These are phyloP conservation scores for Sylvilagus bachmani DNA, from an alignment of 2,113 vertebrate species.

Conservation along the genomic window DNA sequence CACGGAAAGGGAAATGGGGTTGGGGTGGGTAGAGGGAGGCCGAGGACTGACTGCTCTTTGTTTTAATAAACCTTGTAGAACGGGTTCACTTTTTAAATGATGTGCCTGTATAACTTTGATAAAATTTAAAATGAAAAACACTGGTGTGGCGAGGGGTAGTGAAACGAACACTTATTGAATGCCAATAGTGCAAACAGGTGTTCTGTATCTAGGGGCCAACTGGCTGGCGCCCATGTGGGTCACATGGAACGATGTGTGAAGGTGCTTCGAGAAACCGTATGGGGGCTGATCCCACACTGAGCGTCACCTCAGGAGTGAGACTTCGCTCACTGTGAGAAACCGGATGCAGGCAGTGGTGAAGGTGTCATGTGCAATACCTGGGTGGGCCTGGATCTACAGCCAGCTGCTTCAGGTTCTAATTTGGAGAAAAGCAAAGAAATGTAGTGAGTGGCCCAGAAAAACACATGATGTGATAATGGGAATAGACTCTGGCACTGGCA, in stretches of 20 bases:
- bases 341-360: neutral
- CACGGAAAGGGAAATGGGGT: neutral
- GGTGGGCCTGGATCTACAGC: neutral
- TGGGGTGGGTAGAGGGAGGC: neutral
- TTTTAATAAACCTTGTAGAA: neutral
- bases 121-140: neutral
- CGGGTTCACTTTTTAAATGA: neutral
- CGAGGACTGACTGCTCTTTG: neutral
- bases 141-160: neutral
- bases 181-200: neutral
- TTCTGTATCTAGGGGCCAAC: rapidly evolving
- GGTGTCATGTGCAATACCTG: neutral
- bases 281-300: neutral
- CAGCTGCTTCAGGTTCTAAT: neutral
- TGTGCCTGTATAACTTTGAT: neutral
- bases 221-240: neutral
- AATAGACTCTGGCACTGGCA: neutral
- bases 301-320: neutral
- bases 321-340: neutral
- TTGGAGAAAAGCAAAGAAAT: neutral
- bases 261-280: neutral
- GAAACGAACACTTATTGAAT: neutral
- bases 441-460: neutral
- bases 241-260: rapidly evolving
- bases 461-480: neutral